Percentiles rank a stretch among this genome's conserved stretches.
phyloP scores from a whole-genome alignment of 1,140 invertebrate species.

The Drosophila arizonae region DNA sequence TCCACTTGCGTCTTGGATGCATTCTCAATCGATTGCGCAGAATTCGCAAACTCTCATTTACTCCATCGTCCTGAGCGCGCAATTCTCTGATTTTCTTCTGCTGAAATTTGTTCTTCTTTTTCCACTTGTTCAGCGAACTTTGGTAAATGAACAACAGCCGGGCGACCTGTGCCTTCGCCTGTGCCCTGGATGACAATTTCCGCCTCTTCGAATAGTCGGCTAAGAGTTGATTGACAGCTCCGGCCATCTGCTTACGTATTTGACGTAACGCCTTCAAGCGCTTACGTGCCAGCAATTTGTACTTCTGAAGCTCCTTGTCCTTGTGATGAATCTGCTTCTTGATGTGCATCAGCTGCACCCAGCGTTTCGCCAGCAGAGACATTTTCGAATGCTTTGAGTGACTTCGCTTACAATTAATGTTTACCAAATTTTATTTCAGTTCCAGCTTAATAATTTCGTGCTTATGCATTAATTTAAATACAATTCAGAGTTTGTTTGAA shows the following conservation, averaged over 20 bases:
- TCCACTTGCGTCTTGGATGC: not conserved
- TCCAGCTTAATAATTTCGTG: too few relatives aligned
- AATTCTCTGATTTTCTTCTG: not conserved
- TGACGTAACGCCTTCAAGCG: constrained; percentile 23
- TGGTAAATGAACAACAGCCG: constrained; percentile 25
- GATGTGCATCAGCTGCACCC: constrained; percentile 32
- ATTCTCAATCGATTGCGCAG: constrained; percentile 26
- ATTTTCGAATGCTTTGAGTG: constrained; percentile 4
- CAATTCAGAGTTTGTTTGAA: not conserved
- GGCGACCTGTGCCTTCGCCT: not conserved
- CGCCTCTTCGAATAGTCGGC: not conserved
- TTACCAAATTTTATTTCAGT: not conserved
- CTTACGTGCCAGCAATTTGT: not conserved
- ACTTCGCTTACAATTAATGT: too few relatives aligned
- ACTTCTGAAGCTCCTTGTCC: constrained; percentile 11
- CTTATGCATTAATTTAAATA: too few relatives aligned
- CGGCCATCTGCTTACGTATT: constrained; percentile 11
- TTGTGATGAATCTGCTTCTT: constrained; percentile 39
- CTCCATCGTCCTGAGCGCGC: not conserved
- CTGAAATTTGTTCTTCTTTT: constrained; percentile 8
- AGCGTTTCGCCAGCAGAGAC: constrained; percentile 27
- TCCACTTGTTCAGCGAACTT: constrained; percentile 32
- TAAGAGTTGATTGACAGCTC: too few relatives aligned
- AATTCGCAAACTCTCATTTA: not conserved
- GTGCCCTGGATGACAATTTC: not conserved